Percentiles rank a stretch among this genome's conserved stretches.
These are phyloP conservation scores for Drosophila incognita DNA, from an alignment of 2,888 invertebrate species.

Conservation along the genomic window DNA sequence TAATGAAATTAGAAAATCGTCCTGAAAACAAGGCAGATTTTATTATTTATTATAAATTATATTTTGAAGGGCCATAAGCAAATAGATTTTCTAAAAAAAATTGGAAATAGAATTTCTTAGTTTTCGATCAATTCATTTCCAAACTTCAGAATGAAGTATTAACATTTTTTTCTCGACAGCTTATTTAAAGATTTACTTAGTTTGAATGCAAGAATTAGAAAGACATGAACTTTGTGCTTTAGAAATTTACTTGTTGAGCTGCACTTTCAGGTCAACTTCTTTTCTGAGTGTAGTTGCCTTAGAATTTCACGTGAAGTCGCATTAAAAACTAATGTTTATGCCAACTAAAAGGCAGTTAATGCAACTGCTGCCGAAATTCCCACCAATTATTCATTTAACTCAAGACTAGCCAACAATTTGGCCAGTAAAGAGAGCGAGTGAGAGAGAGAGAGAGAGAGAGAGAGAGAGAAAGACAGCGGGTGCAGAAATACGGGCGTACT, in stretches of 20 bases:
- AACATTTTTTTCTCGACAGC: background rate
- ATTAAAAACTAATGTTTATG: background rate
- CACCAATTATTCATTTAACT: constrained; percentile 11
- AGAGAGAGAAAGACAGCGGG: background rate
- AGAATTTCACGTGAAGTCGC: constrained; percentile 51
- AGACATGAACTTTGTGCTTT: background rate
- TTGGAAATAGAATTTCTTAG: background rate
- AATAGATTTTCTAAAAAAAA: background rate
- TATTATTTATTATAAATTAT: background rate
- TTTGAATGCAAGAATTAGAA: background rate
- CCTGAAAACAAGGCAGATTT: background rate
- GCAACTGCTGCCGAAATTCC: constrained; percentile 27
- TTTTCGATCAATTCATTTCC: background rate
- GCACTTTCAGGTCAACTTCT: background rate
- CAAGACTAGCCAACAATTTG: background rate
- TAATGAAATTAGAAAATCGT: background rate
- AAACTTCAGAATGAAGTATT: background rate
- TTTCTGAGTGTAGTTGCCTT: constrained; percentile 21
- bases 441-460: background rate
- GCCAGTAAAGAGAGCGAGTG: background rate
- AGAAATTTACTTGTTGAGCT: background rate
- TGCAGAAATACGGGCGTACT: background rate
- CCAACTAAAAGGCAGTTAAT: background rate
- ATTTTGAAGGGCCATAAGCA: background rate
- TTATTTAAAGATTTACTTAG: background rate